These are phyloP conservation scores for Loxodonta africana DNA, from an alignment of 2,113 vertebrate species.

Conservation along the genomic window DNA sequence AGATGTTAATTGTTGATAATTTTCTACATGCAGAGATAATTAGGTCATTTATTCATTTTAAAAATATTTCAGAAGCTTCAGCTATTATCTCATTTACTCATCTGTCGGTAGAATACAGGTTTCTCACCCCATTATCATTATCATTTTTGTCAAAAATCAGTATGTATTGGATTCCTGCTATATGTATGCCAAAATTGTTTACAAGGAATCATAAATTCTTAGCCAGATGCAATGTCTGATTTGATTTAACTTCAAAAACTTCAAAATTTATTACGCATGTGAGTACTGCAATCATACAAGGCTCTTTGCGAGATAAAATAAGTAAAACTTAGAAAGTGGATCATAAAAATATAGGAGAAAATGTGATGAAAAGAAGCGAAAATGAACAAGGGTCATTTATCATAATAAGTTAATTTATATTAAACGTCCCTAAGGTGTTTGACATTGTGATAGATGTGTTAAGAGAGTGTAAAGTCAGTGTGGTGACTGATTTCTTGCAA, in stretches of 20 bases:
- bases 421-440: conserved; percentile 55
- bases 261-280: conserved; percentile 56
- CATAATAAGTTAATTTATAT: conserved; percentile 48
- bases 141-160: conserved; percentile 12
- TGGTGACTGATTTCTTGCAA: conserved; percentile 14
- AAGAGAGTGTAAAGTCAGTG: conserved; percentile 33
- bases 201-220: conserved; percentile 54
- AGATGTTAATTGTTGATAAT: conserved; percentile 2
- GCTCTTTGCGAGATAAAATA: conserved; percentile 60
- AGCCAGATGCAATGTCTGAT: conserved; percentile 38
- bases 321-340: conserved; percentile 54
- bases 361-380: neutral
- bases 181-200: neutral
- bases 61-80: conserved; percentile 34
- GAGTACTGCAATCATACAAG: neutral
- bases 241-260: conserved; percentile 61
- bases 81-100: conserved; percentile 31
- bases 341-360: conserved; percentile 52
- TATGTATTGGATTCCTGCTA: neutral
- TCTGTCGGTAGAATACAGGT: neutral
- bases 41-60: neutral
- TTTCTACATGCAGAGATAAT: neutral
- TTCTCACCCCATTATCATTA: conserved; percentile 36
- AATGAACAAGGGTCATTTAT: conserved; percentile 53
- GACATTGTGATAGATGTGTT: conserved; percentile 38